Evolutionary conservation across 2,888 invertebrate species (phyloP).

Genomic region (Netelia inedita): DNA sequence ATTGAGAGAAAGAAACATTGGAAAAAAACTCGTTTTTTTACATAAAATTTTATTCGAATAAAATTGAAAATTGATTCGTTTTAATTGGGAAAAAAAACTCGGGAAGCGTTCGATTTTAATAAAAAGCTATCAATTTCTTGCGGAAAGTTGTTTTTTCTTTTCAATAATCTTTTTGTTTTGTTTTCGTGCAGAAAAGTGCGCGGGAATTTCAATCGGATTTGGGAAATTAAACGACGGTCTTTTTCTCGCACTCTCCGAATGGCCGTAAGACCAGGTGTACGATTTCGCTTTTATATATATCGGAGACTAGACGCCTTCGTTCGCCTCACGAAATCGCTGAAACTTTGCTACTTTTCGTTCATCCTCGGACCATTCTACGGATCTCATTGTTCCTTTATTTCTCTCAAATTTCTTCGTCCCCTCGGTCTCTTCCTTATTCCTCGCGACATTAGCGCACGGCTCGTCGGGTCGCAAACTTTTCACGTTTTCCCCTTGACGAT

Average conservation of each 20-base stretch:
- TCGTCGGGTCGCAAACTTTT: conserved; percentile 36
- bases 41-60: no score
- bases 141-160: neutral
- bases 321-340: conserved; percentile 11
- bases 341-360: conserved; percentile 33
- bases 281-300: neutral
- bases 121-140: no score
- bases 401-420: conserved; percentile 19
- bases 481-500: conserved; percentile 47
- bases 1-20: no score
- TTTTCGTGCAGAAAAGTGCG: neutral
- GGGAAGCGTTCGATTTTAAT: no score
- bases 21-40: no score
- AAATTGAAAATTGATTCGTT: no score
- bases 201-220: neutral
- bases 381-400: conserved; percentile 56
- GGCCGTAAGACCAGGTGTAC: neutral
- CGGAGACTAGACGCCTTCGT: neutral
- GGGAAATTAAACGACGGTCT: neutral
- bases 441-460: conserved; percentile 36
- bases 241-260: neutral
- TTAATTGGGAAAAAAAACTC: no score
- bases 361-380: conserved; percentile 23
- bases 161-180: neutral
- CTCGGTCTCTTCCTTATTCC: neutral